Base-by-base conservation (phyloP, 1,140 invertebrate species). In the Amyelois transitella region DNA sequence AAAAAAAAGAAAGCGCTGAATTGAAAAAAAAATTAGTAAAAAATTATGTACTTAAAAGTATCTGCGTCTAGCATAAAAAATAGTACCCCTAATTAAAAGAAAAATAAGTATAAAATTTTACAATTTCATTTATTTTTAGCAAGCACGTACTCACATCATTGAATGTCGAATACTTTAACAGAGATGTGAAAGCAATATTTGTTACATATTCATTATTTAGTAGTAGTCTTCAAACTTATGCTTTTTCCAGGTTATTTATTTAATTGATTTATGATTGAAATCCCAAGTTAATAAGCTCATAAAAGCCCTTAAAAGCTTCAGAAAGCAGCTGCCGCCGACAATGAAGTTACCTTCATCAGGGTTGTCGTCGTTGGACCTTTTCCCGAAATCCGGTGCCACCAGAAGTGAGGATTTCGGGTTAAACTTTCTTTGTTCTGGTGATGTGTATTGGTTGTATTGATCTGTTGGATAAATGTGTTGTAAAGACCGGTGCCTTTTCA, bases 331-430 rank as follows among this genome's bases (percentile, higher is more conserved):
- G 21, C n/a, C n/a, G 20, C 22, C 2, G 14, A 49, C 20, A 47
- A 20, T 20, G 19, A 49, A 49, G 47, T 81, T 85, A 83, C 80
- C 82, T 83, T 83, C 78, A 44, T 83, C 79, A 51, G 55, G 60
- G 49, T 71, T 48, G 21, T 81, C 75, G 68, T 77, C 74, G 43
- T 75, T 72, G 67, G 65, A 80, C 50, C 83, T 72, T 72, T 86
- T 86, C 47, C 83, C 81, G 58, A 80, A 84, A 55, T 72, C 68
- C 22, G 62, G 49, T 14, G 77, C 80, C 22, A 76, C 69, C 78
- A 83, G 75, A 48, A 81, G 51, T 14, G 62, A 62, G 51, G 50
- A 62, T 60, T 77, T 78, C 44, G 81, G 79, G 14, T 66, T 72
- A 60, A 81, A 86, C 63, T 58, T 74, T 60, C 52, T 73, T 51